A percentile compares a stretch with the other conserved stretches of the same genome.
phyloP scores from a whole-genome alignment of 2,113 vertebrate genomes.

The Leucopternis melanops region DNA sequence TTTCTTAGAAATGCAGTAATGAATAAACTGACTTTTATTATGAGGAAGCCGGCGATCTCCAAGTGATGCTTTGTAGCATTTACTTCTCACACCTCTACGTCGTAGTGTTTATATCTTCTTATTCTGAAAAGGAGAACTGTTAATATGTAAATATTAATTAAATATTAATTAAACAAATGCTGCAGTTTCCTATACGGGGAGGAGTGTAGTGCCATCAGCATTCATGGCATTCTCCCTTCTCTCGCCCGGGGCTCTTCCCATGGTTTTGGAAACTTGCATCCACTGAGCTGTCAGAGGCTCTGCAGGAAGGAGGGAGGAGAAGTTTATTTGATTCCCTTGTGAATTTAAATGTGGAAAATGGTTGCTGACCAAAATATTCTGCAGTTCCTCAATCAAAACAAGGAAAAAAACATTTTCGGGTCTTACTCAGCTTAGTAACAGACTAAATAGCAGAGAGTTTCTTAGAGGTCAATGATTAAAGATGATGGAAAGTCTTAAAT shows the following conservation, averaged over 20 bases:
- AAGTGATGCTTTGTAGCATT: background rate
- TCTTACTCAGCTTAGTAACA: background rate
- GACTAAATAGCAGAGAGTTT: background rate
- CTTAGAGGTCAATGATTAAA: background rate
- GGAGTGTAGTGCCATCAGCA: background rate
- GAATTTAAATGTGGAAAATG: background rate
- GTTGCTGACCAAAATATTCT: background rate
- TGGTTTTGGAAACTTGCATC: background rate
- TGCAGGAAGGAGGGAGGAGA: background rate
- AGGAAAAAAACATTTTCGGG: background rate
- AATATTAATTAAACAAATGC: background rate
- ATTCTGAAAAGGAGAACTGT: background rate
- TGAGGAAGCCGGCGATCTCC: background rate
- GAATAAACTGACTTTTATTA: background rate
- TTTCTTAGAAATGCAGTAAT: background rate
- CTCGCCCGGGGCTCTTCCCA: rapidly evolving
- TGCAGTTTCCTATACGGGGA: rapidly evolving
- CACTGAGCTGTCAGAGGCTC: background rate
- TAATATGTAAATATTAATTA: background rate
- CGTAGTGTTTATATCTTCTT: background rate
- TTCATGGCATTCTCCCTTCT: background rate
- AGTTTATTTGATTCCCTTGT: background rate
- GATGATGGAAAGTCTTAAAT: background rate
- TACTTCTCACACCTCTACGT: background rate
- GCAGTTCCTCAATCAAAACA: background rate